Evolutionary conservation across 2,888 invertebrate genomes (phyloP).

Genomic region (Clostera curtula): DNA sequence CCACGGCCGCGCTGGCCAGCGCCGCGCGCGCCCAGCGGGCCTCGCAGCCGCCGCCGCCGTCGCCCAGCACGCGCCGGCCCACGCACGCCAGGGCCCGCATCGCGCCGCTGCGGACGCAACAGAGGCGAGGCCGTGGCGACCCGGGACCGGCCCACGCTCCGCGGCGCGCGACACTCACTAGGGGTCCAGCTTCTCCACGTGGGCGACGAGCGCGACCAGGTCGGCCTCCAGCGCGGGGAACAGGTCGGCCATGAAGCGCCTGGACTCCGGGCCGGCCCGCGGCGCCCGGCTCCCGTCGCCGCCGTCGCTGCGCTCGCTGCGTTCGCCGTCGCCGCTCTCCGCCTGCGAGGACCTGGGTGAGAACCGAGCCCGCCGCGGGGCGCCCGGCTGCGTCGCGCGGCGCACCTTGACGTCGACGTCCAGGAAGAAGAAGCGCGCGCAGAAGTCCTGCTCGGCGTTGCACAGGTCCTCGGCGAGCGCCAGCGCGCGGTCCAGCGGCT

Average conservation of each 20-base stretch:
- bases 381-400: neutral
- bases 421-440: slow-evolving; percentile 92
- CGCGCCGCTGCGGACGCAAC: slow-evolving; percentile 84
- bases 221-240: slow-evolving; percentile 93
- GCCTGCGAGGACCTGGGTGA: slow-evolving; percentile 13
- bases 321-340: slow-evolving; percentile 24
- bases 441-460: slow-evolving; percentile 96
- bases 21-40: slow-evolving; percentile 44
- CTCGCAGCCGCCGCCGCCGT: slow-evolving; percentile 73
- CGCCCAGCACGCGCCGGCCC: slow-evolving; percentile 95
- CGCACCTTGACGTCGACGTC: slow-evolving; percentile 69
- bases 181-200: slow-evolving; percentile 90
- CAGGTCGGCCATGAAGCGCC: slow-evolving; percentile 90
- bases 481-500: slow-evolving; percentile 71
- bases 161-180: slow-evolving; percentile 82
- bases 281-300: slow-evolving; percentile 17
- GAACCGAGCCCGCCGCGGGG: neutral
- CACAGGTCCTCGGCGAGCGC: slow-evolving; percentile 93
- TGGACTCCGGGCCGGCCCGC: slow-evolving; percentile 73
- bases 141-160: slow-evolving; percentile 81
- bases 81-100: slow-evolving; percentile 94
- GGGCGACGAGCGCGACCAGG: slow-evolving; percentile 87
- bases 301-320: slow-evolving; percentile 30
- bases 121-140: slow-evolving; percentile 93
- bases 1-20: slow-evolving; percentile 79